Conservation (phyloP, 2,797 vertebrate genomes). For the Synaphobranchus kaupii region DNA sequence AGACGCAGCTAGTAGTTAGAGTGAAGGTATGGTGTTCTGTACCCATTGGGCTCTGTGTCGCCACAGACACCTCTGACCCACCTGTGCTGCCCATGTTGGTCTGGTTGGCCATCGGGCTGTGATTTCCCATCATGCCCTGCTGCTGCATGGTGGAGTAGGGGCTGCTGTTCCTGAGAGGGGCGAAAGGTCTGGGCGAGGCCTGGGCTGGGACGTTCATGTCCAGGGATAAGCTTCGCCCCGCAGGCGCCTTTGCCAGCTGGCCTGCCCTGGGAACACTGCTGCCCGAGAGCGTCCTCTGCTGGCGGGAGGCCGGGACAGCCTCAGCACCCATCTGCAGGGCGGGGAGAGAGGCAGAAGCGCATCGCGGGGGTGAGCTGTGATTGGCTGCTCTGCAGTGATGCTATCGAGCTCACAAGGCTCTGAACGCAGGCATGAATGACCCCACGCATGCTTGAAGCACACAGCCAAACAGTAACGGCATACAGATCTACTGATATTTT, state of each 20-base stretch:
- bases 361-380: conserved; percentile 89
- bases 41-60: background rate
- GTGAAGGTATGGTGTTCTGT: background rate
- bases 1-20: background rate
- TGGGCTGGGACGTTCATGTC: conserved; percentile 88
- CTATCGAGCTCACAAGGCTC: conserved; percentile 94
- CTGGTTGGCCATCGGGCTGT: conserved; percentile 86
- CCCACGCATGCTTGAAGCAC: conserved; percentile 23
- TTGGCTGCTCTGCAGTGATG: conserved; percentile 93
- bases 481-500: conserved; percentile 12
- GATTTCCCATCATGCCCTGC: conserved; percentile 88
- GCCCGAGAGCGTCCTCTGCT: conserved; percentile 79
- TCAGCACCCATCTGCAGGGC: conserved; percentile 91
- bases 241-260: conserved; percentile 84
- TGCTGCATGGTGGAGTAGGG: conserved; percentile 89
- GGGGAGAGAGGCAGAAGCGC: conserved; percentile 79
- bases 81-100: conserved; percentile 84
- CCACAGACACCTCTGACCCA: conserved; percentile 57
- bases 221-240: conserved; percentile 88
- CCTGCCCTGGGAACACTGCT: conserved; percentile 81
- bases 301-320: conserved; percentile 65
- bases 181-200: conserved; percentile 84
- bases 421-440: conserved; percentile 34
- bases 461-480: conserved; percentile 16
- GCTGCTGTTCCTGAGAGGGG: conserved; percentile 84